These are phyloP conservation scores for Sepioteuthis lessoniana DNA, from an alignment of 2,888 invertebrate genomes.

Conservation along the genomic window DNA sequence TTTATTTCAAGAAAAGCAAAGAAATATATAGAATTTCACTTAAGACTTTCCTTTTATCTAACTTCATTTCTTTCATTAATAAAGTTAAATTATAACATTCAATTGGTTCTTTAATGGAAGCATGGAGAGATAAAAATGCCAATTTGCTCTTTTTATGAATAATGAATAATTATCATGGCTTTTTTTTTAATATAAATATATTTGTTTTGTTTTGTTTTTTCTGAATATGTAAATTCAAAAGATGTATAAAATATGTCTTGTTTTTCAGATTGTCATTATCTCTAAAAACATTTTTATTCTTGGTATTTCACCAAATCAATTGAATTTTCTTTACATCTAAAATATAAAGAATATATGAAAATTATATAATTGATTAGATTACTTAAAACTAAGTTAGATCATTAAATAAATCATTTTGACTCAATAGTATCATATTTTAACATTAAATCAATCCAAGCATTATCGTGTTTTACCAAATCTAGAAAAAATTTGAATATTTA, in stretches of 20 bases:
- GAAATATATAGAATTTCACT: not conserved
- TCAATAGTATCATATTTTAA: no score
- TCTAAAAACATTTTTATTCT: no score
- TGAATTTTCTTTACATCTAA: no score
- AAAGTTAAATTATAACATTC: not conserved
- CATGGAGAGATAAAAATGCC: not conserved
- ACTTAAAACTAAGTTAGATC: no score
- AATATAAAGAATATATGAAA: no score
- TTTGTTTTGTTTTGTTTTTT: not conserved
- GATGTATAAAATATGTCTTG: no score
- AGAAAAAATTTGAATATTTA: not conserved
- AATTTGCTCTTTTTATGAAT: not conserved
- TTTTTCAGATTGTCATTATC: no score
- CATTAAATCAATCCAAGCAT: not conserved
- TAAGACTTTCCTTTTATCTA: slow-evolving; percentile 1
- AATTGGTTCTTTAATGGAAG: not conserved
- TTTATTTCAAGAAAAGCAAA: not conserved
- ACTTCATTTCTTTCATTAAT: not conserved
- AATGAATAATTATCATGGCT: not conserved
- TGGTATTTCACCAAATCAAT: no score
- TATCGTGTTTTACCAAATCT: not conserved
- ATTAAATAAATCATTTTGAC: no score
- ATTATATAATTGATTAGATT: no score
- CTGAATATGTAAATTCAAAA: not conserved
- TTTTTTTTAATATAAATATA: not conserved